Base-by-base conservation (phyloP, 2,113 vertebrate species). In the Arenaria interpres region DNA sequence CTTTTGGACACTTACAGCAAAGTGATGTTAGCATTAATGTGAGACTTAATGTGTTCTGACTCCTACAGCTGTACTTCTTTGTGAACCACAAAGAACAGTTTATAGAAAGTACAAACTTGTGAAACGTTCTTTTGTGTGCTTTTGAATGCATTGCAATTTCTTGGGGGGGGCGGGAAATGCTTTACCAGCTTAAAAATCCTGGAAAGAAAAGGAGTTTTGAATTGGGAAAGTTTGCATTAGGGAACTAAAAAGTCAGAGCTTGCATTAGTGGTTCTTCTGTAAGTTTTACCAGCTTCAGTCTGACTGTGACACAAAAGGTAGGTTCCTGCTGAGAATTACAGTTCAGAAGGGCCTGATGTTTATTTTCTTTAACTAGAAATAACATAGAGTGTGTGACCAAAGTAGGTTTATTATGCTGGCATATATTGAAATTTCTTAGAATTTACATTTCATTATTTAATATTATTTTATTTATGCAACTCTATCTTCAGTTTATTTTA, bases 391-490 rank as follows among this genome's bases (percentile, higher is more conserved):
- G 11, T 90, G 57, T 75, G 71, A 85, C 57, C 32, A 46, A 76
- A 95, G 77, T 79, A 53, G 50, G 53, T 41, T 94, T 91, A 59
- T 96, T 79, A 62, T 89, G 59, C 60, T 88, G 56, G 45, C 41
- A 35, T 66, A 71, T 86, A 35, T 51, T 93, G 60, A 88, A 96
- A 77, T 91, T 81, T 91, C 73, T 89, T 87, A 85, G 88, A 75
- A 94, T 96, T 93, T 95, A 82, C 68, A 79, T 96, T 95, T 97
- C 37, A 78, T 93, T 93, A 91, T 97, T 96, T 74, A 89, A 43
- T 95, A 92, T 94, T 94, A 85, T 97, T 97, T 93, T 92, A 89
- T 96, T 97, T 95, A 85, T 89, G 87, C 37, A 96, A 82, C 46
- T 95, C 35, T 64, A 4, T 74, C 95, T 94, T 88, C 50, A 12